Evolutionary conservation across 2,113 vertebrate genomes (phyloP), one percentile per base, ranked within the genome.

Genomic region (Apistogramma diplotaenia): DNA sequence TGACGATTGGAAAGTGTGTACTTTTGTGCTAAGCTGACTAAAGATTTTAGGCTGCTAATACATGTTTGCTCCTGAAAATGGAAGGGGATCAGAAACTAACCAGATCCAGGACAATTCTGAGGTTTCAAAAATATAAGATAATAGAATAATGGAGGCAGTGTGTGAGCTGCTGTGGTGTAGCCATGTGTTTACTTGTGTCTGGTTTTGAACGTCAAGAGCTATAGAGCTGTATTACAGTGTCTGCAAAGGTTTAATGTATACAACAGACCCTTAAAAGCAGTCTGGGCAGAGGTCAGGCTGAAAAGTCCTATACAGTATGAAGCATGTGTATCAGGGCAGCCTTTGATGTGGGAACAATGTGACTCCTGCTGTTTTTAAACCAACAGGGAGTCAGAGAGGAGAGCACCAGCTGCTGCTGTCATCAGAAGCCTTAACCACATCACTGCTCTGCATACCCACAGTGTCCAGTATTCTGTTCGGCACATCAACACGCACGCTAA

Each of bases 331-430:
- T 54, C 56, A 8, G 13, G 25, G 23, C 6, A 19, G 53, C 3
- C 82, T 91, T 91, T 93, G 80, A 89, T 91, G 88, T 89, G 88
- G 83, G 79, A 62, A 78, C 78, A 60, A 72, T 78, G 80, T 18
- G 86, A 81, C 53, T 79, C 79, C 84, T 57, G 79, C 86, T 75
- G 86, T 37, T 76, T 60, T 73, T 19, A 8, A 12, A 27, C 60
- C 83, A 11, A 21, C 62, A 21, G 80, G 90, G 77, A 83, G 81
- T 16, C 37, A 1, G 11, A 40, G 29, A 46, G 51, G 27, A 51
- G 74, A 53, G 43, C 25, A 54, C 46, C 90, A 90, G 89, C 91
- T 89, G 92, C 27, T 75, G 51, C 33, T 84, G 78, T 87, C 84
- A 85, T 91, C 88, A 89, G 65, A 12, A 74, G 49, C 9, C 7